Evolutionary conservation across 2,888 invertebrate species (phyloP), one percentile per base, ranked within the genome.

Genomic region (Orchesellides sinensis): DNA sequence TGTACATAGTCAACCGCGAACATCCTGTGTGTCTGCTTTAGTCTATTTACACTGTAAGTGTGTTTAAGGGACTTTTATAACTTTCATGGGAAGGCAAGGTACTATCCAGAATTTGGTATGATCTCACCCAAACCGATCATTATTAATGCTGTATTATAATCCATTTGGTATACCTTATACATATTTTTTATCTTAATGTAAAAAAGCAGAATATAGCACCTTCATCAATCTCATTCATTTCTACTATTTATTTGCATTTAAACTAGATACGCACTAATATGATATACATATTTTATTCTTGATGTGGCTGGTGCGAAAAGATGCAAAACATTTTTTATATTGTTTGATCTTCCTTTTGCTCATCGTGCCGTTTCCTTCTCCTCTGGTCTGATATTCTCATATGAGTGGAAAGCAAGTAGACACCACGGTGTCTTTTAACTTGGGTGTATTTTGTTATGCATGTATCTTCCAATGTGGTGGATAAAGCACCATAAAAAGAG

Each of bases 321-420:
- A 5, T 8, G 35, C 35, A 35, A 35, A 35, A 5, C 35, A 35
- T 8, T 12, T 35, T 35, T 35, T n/a, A n/a, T n/a, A n/a, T n/a
- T n/a, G n/a, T n/a, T n/a, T 32, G 32, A 5, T 32, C 10, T 32
- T 32, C 2, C 40, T 40, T 14, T 40, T 40, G 40, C 40, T 40
- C n/a, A n/a, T n/a, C n/a, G n/a, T n/a, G n/a, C n/a, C 35, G 17
- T 49, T 49, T 49, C 35, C 35, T 35, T 49, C 19, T 49, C 49
- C 47, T 10, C 47, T 47, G 47, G 47, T n/a, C 40, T 40, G 40
- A n/a, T 8, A 10, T 40, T 40, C 40, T n/a, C n/a, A n/a, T n/a
- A n/a, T n/a, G n/a, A 29, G n/a, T 35, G 35, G 29, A 17, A 63
- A 63, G 35, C 63, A 63, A 63, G 63, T 63, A 35, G 63, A 63